Evolutionary conservation across 2,888 invertebrate species (phyloP).

Genomic region (Acutogordius australiensis): DNA sequence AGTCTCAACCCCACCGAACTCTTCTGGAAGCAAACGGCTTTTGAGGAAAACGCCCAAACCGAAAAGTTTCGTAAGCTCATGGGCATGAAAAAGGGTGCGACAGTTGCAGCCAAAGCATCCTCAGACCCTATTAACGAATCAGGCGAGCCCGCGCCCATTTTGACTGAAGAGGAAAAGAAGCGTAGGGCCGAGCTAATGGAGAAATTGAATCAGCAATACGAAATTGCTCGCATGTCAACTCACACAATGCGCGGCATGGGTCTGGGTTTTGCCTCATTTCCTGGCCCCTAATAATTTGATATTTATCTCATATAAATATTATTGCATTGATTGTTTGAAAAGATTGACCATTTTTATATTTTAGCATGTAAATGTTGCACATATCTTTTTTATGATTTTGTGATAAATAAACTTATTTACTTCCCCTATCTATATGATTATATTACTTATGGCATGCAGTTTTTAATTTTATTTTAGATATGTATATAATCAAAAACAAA

Average conservation of each 20-base stretch:
- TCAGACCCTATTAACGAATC: too few species aligned
- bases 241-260: constrained; percentile 54
- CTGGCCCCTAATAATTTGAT: too few species aligned
- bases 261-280: constrained; percentile 26
- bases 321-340: background rate
- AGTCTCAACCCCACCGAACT: background rate
- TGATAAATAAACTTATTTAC: too few species aligned
- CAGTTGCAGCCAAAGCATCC: background rate
- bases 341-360: too few species aligned
- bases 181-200: constrained; percentile 44
- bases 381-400: too few species aligned
- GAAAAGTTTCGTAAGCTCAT: constrained; percentile 80
- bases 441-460: too few species aligned
- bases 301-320: constrained; percentile 13
- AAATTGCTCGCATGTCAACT: constrained; percentile 69
- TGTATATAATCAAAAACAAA: too few species aligned
- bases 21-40: constrained; percentile 51
- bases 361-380: too few species aligned
- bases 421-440: too few species aligned
- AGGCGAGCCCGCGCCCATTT: background rate
- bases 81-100: constrained; percentile 45
- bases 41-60: constrained; percentile 58
- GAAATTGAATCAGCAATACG: constrained; percentile 78
- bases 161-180: constrained; percentile 19
- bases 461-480: too few species aligned